Evolutionary conservation across 2,797 vertebrate species (phyloP), one percentile per base, ranked within the genome.

Genomic region (Eptatretus atami): DNA sequence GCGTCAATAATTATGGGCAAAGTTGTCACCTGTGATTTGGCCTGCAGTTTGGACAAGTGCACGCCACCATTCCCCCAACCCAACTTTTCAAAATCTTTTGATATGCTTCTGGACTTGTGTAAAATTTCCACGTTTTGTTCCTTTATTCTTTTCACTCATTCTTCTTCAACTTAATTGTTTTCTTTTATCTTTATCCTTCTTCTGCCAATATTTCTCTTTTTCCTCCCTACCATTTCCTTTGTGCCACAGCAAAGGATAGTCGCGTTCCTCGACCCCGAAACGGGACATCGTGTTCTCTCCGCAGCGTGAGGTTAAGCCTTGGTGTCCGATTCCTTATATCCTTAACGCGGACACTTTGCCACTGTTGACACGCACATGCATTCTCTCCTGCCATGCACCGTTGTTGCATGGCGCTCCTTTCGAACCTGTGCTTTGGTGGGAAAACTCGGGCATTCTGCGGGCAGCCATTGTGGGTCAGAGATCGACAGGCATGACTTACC

Each of bases 241-340:
- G 64, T 60, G 65, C 67, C 6, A 6, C 63, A 96, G 88, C 71
- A n/a, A 94, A 88, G 69, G 84, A 86, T 66, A n/a, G 82, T 96
- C 67, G 67, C 78, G 80, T 96, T 96, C 67, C 71, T 96, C 63
- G 88, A 94, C 69, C 82, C 87, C 0, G 86, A n/a, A 93, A 72
- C 82, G 85, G 71, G 88, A 96, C 70, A 90, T n/a, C n/a, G n/a
- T 96, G 66, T 96, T 87, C n/a, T 0, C 86, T 96, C 68, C 80
- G 63, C 93, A 88, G 73, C 85, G 86, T 66, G 86, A 80, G 0
- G 77, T 92, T 73, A 88, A 86, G 71, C 83, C 82, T n/a, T 0
- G 87, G 88, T 24, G 87, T 90, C 64, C 72, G 90, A 80, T 94
- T 71, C 88, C 94, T 72, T 96, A 96, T 1, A 79, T 94, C 57